Percentiles rank a stretch among this genome's conserved stretches.
These are phyloP conservation scores for Turritopsis dohrnii DNA, from an alignment of 30 jellyfish, hydroid and myxozoan species.

Conservation along the genomic window DNA sequence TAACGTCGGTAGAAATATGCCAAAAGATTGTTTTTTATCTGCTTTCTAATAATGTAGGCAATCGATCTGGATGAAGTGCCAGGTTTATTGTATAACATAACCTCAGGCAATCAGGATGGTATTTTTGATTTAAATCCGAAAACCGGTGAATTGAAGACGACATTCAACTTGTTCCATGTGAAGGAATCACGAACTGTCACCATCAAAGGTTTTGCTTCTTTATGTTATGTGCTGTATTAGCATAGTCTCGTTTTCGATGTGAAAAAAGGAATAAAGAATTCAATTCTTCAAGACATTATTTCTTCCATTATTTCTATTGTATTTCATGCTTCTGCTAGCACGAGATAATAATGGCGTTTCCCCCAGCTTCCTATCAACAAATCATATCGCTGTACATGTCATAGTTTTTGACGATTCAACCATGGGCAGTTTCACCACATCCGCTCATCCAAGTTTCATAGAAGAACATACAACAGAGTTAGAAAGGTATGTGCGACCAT, in stretches of 20 bases:
- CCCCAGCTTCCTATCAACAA: not conserved
- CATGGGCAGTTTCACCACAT: conserved; percentile 9
- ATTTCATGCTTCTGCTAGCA: not conserved
- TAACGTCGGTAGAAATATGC: too few relatives aligned
- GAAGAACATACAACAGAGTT: not conserved
- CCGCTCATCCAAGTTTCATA: not conserved
- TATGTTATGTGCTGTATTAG: too few relatives aligned
- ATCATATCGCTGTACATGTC: not conserved
- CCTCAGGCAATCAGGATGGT: conserved; percentile 7
- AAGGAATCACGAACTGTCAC: not conserved
- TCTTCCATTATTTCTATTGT: not conserved
- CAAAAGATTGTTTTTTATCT: too few relatives aligned
- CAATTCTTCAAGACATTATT: too few relatives aligned
- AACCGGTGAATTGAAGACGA: conserved; percentile 6
- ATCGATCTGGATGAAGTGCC: conserved; percentile 1
- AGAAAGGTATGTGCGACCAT: conserved; percentile 4
- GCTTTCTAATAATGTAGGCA: not conserved
- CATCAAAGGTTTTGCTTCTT: not conserved
- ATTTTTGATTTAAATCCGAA: not conserved
- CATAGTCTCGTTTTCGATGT: too few relatives aligned
- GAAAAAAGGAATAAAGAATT: too few relatives aligned
- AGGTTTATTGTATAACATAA: not conserved
- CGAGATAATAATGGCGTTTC: not conserved
- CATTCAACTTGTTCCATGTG: not conserved
- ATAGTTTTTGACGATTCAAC: not conserved